Base-by-base conservation (phyloP, 2,888 invertebrate genomes). In the Rhagonycha fulva region DNA sequence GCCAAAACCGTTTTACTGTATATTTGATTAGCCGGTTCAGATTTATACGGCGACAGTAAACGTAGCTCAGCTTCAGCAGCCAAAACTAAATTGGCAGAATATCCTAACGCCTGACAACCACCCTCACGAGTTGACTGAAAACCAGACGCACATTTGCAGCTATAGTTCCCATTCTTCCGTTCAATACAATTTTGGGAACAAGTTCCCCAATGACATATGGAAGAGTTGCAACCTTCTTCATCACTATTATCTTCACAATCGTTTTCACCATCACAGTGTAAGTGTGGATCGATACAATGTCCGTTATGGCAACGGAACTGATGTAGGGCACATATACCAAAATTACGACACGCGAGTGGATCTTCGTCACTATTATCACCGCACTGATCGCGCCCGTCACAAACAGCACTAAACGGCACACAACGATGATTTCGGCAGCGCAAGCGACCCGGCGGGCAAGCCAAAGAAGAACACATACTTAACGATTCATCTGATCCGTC, bases 111-210 rank as follows among this genome's bases (percentile, higher is more conserved):
- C 83, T 91, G 88, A 82, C 93, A 93, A 0, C 88, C 88, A 71
- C 89, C 89, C 77, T 88, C 88, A 76, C 88, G 87, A 0, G 84
- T 84, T 9, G 87, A 82, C 66, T 90, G 89, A 86, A 91, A 94
- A 4, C 94, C 94, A 3, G 90, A 84, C 2, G 90, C 91, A 84
- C 95, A 95, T 83, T 93, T 93, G 86, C 91, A 92, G 30, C 85
- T 85, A 74, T 87, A 87, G 74, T 86, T 87, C 69, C 89, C 89
- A 81, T 91, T 89, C 81, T 91, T 91, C 80, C 91, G 91, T 75
- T 90, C 90, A 19, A 93, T 90, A 84, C 95, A 96, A 72, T 93
- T 89, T 86, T 96, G 96, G 19, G 96, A 93, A 85, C 96, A 96
- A 4, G 92, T 89, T 68, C 93, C 92, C 90, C 94, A 95, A 72